These are phyloP conservation scores for Julus scandinavius DNA, from an alignment of 2,888 invertebrate species.

Conservation along the genomic window DNA sequence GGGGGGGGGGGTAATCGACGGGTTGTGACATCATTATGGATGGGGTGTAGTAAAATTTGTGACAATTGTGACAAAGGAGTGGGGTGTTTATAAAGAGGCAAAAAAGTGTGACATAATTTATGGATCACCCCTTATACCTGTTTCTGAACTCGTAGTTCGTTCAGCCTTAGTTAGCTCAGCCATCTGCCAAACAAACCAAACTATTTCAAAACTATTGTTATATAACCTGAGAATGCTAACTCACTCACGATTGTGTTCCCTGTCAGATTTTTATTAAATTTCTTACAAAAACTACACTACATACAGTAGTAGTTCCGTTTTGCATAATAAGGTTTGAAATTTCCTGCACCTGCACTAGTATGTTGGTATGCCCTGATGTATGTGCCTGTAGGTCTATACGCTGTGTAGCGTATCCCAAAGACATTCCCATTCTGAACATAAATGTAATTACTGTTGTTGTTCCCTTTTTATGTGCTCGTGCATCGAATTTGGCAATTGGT, in stretches of 20 bases:
- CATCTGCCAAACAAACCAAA: too few species aligned
- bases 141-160: too few species aligned
- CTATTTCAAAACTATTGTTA: neutral
- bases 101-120: too few species aligned
- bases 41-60: too few species aligned
- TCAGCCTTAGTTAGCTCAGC: too few species aligned
- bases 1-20: too few species aligned
- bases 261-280: neutral
- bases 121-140: too few species aligned
- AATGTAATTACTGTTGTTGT: neutral
- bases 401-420: neutral
- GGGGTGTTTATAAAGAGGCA: too few species aligned
- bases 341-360: neutral
- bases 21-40: too few species aligned
- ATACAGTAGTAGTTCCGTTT: neutral
- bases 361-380: neutral
- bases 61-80: too few species aligned
- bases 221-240: neutral
- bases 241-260: neutral
- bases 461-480: neutral
- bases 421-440: neutral
- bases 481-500: slow-evolving; percentile 21
- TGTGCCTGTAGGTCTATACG: neutral
- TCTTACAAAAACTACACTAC: neutral
- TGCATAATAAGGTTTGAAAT: neutral